These are phyloP conservation scores for Thera britannica DNA, from an alignment of 2,888 invertebrate species.

Conservation along the genomic window DNA sequence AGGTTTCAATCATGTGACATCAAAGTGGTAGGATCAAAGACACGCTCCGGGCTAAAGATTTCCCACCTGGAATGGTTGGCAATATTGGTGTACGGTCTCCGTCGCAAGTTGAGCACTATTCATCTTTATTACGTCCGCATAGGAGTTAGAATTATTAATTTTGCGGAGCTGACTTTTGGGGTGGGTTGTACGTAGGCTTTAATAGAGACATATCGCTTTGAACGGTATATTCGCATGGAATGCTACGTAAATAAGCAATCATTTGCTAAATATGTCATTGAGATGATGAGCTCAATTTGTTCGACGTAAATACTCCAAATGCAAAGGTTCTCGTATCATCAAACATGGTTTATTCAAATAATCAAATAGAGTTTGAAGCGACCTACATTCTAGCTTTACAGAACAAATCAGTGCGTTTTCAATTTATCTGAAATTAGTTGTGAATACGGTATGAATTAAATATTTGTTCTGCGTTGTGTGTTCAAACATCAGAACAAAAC, in stretches of 20 bases:
- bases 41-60: conserved; percentile 51
- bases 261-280: conserved; percentile 33
- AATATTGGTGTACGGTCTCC: conserved; percentile 48
- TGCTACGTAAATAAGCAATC: conserved; percentile 44
- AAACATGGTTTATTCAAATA: neutral
- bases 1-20: conserved; percentile 53
- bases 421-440: neutral
- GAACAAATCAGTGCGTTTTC: no score
- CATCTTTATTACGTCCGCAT: conserved; percentile 22
- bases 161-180: neutral
- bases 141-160: conserved; percentile 15
- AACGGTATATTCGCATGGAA: conserved; percentile 38
- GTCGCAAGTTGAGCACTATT: conserved; percentile 20
- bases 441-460: no score
- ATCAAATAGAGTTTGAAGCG: no score
- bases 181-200: conserved; percentile 33
- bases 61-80: conserved; percentile 56
- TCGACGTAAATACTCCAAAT: conserved; percentile 30
- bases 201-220: conserved; percentile 43
- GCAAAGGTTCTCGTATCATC: neutral
- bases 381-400: no score
- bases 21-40: conserved; percentile 57
- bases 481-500: no score
- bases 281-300: conserved; percentile 32
- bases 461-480: no score